These are phyloP conservation scores for Acanthacorydalis orientalis DNA, from an alignment of 2,888 invertebrate species.

Conservation along the genomic window DNA sequence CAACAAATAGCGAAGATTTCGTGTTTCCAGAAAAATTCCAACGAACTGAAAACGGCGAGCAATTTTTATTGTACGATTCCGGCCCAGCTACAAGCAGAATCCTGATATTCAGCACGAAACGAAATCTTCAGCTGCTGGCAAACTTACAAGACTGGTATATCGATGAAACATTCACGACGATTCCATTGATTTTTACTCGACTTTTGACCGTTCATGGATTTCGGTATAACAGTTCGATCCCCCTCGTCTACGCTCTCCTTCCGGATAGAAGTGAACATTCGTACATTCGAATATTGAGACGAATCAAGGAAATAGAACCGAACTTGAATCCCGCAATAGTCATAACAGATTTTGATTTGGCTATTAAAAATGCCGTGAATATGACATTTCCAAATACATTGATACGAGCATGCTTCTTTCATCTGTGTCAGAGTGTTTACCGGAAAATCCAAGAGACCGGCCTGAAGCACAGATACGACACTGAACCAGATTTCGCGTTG, in stretches of 20 bases:
- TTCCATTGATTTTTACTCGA: conserved; percentile 11
- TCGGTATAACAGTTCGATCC: conserved; percentile 7
- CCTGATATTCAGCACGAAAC: background rate
- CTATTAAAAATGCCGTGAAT: conserved; percentile 6
- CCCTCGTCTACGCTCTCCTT: conserved; percentile 10
- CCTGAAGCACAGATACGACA: conserved; percentile 6
- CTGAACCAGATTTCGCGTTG: conserved; percentile 8
- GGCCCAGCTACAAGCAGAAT: background rate
- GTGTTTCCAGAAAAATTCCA: background rate
- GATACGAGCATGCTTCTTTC: conserved; percentile 10
- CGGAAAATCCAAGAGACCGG: conserved; percentile 8
- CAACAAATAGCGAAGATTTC: background rate
- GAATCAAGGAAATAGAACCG: conserved; percentile 4
- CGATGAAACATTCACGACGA: conserved; percentile 12
- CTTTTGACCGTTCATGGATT: conserved; percentile 11
- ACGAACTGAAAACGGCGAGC: background rate
- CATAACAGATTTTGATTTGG: conserved; percentile 7
- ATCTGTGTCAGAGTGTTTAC: conserved; percentile 10
- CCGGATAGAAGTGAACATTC: conserved; percentile 8
- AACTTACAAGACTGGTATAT: conserved; percentile 7
- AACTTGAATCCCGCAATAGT: conserved; percentile 3
- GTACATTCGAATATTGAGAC: conserved; percentile 5
- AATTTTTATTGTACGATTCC: background rate
- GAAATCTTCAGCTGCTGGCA: background rate
- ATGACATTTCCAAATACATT: conserved; percentile 5